phyloP scores from a whole-genome alignment of 2,797 vertebrate genomes.

The Anguilla obscura region DNA sequence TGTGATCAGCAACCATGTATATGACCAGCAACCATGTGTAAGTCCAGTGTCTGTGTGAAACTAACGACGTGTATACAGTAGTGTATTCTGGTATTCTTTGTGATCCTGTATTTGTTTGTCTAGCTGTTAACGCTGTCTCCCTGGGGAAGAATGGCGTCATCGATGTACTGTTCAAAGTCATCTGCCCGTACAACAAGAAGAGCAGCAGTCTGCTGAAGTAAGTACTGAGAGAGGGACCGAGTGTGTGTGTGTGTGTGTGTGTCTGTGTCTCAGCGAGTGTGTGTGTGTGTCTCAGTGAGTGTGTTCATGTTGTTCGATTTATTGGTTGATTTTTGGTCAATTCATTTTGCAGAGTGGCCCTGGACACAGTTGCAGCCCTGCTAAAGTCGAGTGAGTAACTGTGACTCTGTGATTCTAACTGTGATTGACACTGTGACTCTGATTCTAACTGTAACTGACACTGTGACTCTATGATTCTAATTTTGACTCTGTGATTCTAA shows the following conservation, averaged over 20 bases:
- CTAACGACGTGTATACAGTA: not conserved
- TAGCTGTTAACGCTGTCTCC: conserved; percentile 92
- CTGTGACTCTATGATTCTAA: not conserved
- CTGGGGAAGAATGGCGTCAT: conserved; percentile 92
- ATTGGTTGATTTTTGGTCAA: conserved; percentile 47
- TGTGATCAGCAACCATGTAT: not conserved
- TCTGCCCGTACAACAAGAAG: conserved; percentile 91
- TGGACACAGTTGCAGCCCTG: conserved; percentile 93
- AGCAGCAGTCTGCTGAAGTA: conserved; percentile 92
- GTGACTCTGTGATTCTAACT: not conserved
- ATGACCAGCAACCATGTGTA: not conserved
- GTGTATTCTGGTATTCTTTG: conserved; percentile 1
- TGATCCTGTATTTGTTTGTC: conserved; percentile 46
- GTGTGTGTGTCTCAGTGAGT: not conserved
- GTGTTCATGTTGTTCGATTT: conserved; percentile 40
- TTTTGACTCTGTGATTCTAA: not conserved
- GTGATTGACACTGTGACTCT: not conserved
- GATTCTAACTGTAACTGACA: not conserved
- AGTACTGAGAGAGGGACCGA: conserved; percentile 34
- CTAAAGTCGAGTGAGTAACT: conserved; percentile 96
- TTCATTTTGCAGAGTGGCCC: conserved; percentile 85
- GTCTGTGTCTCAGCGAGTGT: not conserved
- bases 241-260: conserved; percentile 22
- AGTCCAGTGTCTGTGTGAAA: not conserved
- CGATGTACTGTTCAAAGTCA: conserved; percentile 91